phyloP scores from a whole-genome alignment of 92 coral and sea anemone genomes.

The Porites cylindrica region DNA sequence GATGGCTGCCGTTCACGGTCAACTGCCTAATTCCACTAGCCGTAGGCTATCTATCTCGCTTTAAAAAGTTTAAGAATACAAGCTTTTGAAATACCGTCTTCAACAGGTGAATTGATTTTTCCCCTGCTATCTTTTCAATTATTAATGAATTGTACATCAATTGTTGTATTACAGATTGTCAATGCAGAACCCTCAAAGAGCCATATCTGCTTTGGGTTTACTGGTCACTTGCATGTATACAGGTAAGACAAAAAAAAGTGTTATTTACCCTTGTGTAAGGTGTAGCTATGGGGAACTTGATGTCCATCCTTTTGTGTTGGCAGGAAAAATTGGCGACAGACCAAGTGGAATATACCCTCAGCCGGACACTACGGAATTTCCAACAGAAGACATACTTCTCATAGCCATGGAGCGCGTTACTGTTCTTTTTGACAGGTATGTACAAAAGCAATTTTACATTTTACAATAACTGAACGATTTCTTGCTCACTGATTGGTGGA shows the following conservation, averaged over 20 bases:
- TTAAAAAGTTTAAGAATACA: too few relatives aligned
- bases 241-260: constrained; percentile 54
- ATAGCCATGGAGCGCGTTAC: constrained; percentile 99
- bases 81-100: too few relatives aligned
- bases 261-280: not conserved
- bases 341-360: constrained; percentile 93
- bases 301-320: not conserved
- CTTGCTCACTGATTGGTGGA: too few relatives aligned
- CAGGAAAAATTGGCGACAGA: constrained; percentile 96
- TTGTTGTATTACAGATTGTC: constrained; percentile 69
- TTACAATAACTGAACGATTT: too few relatives aligned
- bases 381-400: constrained; percentile 91
- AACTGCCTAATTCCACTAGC: too few relatives aligned
- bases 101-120: not conserved
- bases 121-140: not conserved
- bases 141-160: not conserved
- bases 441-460: too few relatives aligned
- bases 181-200: constrained; percentile 97
- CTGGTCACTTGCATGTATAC: constrained; percentile 96
- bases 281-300: not conserved
- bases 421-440: constrained; percentile 92
- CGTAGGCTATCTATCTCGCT: too few relatives aligned
- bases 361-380: constrained; percentile 84
- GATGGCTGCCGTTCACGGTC: too few relatives aligned
- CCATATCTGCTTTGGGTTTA: constrained; percentile 92